A percentile compares a stretch with the other conserved stretches of the same genome.
Conservation (phyloP, 2,797 vertebrate species). For the Halcyon chelicuti region DNA sequence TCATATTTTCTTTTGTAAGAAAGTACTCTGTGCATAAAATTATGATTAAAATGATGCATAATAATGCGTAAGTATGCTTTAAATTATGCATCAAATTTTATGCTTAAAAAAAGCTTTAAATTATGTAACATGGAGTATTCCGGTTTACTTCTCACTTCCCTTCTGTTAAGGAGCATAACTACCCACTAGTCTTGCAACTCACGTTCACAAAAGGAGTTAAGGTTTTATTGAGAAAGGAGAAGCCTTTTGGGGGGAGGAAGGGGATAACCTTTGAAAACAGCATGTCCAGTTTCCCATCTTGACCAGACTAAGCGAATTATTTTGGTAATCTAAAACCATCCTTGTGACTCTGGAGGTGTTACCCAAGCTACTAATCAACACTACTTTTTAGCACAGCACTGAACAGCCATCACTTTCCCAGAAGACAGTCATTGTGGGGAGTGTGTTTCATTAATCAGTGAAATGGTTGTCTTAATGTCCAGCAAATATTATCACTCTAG, state of each 20-base stretch:
- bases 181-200: not conserved
- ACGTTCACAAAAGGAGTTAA: not conserved
- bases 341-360: not conserved
- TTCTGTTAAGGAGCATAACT: not conserved
- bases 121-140: not conserved
- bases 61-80: no score
- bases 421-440: no score
- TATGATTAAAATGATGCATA: no score
- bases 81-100: no score
- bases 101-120: not conserved
- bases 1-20: not conserved
- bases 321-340: not conserved
- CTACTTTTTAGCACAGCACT: no score
- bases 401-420: no score
- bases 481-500: not conserved
- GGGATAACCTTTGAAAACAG: not conserved
- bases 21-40: not conserved
- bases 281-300: not conserved
- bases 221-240: not conserved
- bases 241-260: not conserved
- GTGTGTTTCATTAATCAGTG: not conserved
- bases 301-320: not conserved
- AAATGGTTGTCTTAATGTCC: not conserved
- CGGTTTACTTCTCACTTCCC: not conserved
- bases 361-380: no score